phyloP scores from a whole-genome alignment of 2,797 vertebrate genomes.

The Psittacula derbiana region DNA sequence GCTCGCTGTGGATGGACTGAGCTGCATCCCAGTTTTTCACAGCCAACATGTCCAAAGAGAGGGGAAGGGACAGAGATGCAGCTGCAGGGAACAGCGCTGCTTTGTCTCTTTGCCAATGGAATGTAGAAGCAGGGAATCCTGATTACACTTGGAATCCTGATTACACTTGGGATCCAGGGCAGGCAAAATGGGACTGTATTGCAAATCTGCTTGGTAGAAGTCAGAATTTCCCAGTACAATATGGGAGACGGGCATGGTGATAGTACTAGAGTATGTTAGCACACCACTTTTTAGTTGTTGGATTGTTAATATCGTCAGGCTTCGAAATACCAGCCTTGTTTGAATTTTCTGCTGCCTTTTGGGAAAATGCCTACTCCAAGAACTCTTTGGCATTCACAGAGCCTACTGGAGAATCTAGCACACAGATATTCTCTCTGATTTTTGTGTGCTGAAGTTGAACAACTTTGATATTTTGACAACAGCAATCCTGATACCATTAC shows the following conservation, averaged over 20 bases:
- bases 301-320: not conserved
- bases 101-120: not conserved
- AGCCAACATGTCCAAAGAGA: not conserved
- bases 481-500: not conserved
- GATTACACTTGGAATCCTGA: rapidly evolving
- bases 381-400: not conserved
- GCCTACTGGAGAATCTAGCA: not conserved
- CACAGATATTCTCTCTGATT: not conserved
- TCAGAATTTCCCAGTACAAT: not conserved
- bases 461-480: not conserved
- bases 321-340: not conserved
- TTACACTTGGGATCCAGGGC: not conserved
- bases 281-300: not conserved
- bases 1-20: not conserved
- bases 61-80: not conserved
- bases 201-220: not conserved
- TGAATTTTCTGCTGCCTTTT: not conserved
- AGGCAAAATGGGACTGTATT: not conserved
- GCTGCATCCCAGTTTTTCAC: not conserved
- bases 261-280: not conserved
- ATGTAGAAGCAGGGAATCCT: not conserved
- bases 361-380: not conserved
- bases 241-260: not conserved
- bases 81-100: not conserved
- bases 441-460: not conserved